Conservation (phyloP, 2,888 invertebrate species). For the Eretmocerus hayati region DNA sequence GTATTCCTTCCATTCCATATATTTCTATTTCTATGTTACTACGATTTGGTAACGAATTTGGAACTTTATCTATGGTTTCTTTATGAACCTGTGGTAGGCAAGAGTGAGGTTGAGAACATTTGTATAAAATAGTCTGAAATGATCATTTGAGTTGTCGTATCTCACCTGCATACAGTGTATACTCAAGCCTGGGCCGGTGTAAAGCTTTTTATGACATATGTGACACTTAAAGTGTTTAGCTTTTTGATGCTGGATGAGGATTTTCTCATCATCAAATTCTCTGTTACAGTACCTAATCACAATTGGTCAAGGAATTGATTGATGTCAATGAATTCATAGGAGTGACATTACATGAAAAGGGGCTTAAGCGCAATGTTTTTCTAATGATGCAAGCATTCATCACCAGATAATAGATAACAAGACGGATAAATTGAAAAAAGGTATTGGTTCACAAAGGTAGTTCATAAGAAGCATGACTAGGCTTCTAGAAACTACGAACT, state of each 20-base stretch:
- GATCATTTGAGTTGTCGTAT: too few relatives aligned
- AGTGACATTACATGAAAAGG: too few relatives aligned
- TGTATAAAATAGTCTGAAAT: background rate
- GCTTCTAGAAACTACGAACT: too few relatives aligned
- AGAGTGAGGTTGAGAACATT: background rate
- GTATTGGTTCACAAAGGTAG: too few relatives aligned
- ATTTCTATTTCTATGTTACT: constrained; percentile 99
- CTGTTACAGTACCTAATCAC: constrained; percentile 98
- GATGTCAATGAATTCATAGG: background rate
- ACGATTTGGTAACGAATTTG: constrained; percentile 94
- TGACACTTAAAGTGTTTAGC: constrained; percentile 99
- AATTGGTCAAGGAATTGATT: too few relatives aligned
- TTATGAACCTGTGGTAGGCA: constrained; percentile 76
- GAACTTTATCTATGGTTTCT: constrained; percentile 99
- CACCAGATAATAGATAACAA: too few relatives aligned
- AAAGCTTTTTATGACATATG: constrained; percentile 98
- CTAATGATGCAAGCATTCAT: too few relatives aligned
- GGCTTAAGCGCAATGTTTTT: too few relatives aligned
- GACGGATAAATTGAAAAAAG: too few relatives aligned
- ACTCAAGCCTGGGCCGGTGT: constrained; percentile 95
- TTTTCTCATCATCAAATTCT: constrained; percentile 99
- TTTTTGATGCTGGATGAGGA: constrained; percentile 98
- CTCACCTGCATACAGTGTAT: constrained; percentile 98
- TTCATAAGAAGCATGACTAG: too few relatives aligned
- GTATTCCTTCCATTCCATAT: constrained; percentile 99